Base-by-base conservation (phyloP, 2,113 vertebrate species). In the Gallinago jamesoni region DNA sequence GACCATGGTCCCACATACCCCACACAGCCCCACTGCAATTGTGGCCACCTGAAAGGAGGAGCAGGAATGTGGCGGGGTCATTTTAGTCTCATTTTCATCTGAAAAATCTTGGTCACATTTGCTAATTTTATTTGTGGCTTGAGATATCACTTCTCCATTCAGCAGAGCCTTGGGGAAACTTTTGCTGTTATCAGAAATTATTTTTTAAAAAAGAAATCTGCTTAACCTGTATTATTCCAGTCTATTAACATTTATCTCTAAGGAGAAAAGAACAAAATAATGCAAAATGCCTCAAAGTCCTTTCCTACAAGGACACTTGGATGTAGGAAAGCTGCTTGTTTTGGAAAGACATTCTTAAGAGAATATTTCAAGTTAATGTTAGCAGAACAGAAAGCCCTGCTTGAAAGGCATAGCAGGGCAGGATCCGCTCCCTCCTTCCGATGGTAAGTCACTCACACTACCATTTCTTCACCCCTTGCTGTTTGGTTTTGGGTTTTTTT, bases 1-100 rank as follows among this genome's bases (percentile, higher is more conserved):
- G 24, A 8, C 20, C 3, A 0, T 8, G 27, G 37, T 7, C 27
- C 17, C 2, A 0, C 10, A 23, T 19, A 43, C 10, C 33, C n/a
- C 35, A 20, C 25, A 17, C 64, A 77, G 41, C 41, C 56, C 50
- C 5, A 0, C 47, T 43, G 47, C 23, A 37, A 9, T 3, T 5
- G 6, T 48, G 28, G 6, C 31, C 30, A n/a, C 27, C n/a, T 3
- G 3, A 55, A 5, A 52, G 28, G 33, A 74, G 12, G 12, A 21
- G 22, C 4, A 25, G 14, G 33, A 23, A 13, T 1, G 1, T 5
- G 11, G 37, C 8, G 24, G 45, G 31, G 18, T 31, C 33, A 5
- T 6, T 23, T 50, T 39, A 37, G 55, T 24, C 55, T 53, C 14
- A 4, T 24, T 62, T 80, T 31, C 33, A 10, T 8, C 35, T 43